Evolutionary conservation across 1,140 invertebrate genomes (phyloP), one percentile per base, ranked within the genome.

Genomic region (Halesus radiatus): DNA sequence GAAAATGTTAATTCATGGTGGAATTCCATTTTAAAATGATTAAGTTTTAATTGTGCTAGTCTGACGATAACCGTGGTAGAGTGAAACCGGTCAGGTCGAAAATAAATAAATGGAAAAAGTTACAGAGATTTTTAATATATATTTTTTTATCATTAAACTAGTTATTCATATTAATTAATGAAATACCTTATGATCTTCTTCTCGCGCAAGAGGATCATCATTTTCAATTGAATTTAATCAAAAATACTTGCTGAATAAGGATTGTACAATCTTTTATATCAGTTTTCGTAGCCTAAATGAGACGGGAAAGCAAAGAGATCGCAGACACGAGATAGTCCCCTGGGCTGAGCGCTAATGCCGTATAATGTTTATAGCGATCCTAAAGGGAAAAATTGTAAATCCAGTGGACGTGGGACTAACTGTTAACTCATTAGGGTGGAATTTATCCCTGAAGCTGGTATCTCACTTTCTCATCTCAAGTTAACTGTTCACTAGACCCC

Each of bases 181-280:
- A 22, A 45, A 45, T 45, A 45, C 32, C 32, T 20, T 56, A 56
- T 6, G 3, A 18, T 18, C 4, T 56, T 56, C 3, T 56, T 56
- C n/a, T 56, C n/a, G 10, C 54, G 2, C n/a, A 70, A 50, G n/a
- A 50, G 10, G 52, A 18, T 66, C 50, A 68, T 68, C 32, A 78
- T 70, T 52, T 62, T 73, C 37, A 79, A 82, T 82, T 82, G 54
- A 82, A 82, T 82, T 80, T 80, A 82, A 82, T 82, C 78, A 82
- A 75, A 80, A 45, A 13, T 52, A 6, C 74, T 76, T 79, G 78
- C 81, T 74, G 81, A 82, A 78, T 80, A 68, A 80, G 81, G 72
- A 75, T 56, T 75, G 56, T 45, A 73, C 70, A 80, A 82, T 82
- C 81, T 72, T 72, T 52, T 74, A 76, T 74, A 78, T 80, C 76